Evolutionary conservation across 2,888 invertebrate genomes (phyloP), one percentile per base, ranked within the genome.

Genomic region (Blastobasis lacticolella): DNA sequence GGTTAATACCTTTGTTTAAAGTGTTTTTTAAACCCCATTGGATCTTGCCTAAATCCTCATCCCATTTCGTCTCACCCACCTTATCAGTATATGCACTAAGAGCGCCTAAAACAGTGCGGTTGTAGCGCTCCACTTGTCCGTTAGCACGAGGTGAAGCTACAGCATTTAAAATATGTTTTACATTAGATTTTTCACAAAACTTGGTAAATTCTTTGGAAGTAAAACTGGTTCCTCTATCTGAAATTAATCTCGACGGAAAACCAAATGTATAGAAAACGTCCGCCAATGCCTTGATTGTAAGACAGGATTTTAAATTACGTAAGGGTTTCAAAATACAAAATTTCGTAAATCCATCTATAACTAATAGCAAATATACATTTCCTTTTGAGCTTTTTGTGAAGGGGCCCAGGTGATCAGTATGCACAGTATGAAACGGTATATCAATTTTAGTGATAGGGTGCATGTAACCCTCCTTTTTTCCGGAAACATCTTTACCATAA

Each of bases 121-220:
- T 55, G 6, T 50, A 38, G 4, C 57, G 46, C 38, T 57, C 54
- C 3, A 55, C 50, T 38, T 54, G 57, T 5, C 57, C 55, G 43
- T 55, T 55, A 2, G 55, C 55, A n/a, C 54, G 23, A 1, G 62
- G 57, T 10, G 51, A 50, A 0, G 62, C 58, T 5, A 62, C 58
- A 3, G 58, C 58, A 38, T 55, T 62, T 4, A 59, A 23, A 4
- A 62, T 40, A 44, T 62, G 62, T 42, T 55, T 57, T 5, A 60
- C 48, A 4, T 45, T 44, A 5, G 38, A 38, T 1, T 48, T 43
- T 5, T 5, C 38, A 46, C 55, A 54, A 48, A 42, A 55, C 0
- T 43, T 6, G 23, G 52, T 41, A 45, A 57, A 57, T 5, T 52
- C 48, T 1, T 46, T 41, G 4, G 52, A 7, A 6, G 46, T 50